Evolutionary conservation across 1,140 invertebrate species (phyloP), one percentile per base, ranked within the genome.

Genomic region (Hyles vespertilio): DNA sequence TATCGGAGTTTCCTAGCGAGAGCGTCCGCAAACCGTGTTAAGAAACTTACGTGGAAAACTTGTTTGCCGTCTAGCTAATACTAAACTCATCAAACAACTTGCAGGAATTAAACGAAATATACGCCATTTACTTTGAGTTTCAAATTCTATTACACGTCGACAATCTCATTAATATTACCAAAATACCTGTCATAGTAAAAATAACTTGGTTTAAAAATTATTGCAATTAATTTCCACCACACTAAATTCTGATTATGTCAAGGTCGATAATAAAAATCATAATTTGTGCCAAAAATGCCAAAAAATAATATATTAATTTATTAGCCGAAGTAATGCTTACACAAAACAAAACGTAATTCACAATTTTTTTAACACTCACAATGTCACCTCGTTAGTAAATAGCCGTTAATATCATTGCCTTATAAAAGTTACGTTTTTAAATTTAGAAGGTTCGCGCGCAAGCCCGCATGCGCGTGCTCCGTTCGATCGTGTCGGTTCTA

Each of bases 361-460:
- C 50, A 51, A 10, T 10, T 40, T 40, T 40, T 40, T 5, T 40
- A 40, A 33, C 61, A 63, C 61, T 56, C 62, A 64, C 58, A 56
- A 56, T 60, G 55, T 57, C 63, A 74, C 77, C 76, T 80, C 70
- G 80, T 80, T 74, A 79, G 68, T 70, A 70, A 77, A 70, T 63
- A 51, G 59, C 50, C 48, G 57, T 56, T 56, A 66, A 63, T 58
- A 32, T 22, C 51, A 43, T 52, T 51, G 60, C 55, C 61, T 58
- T 53, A 58, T 70, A 71, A 71, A 57, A 63, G 61, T 56, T 34
- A 58, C 12, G 53, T 56, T 67, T 56, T 67, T 63, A 56, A 63
- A 65, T 56, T 52, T 53, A 44, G 51, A 68, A 65, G 43, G 57
- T 36, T 61, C 65, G 68, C 70, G 67, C 69, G 75, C 72, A 76